Conservation (phyloP, 1,140 invertebrate genomes). For the Apis dorsata region DNA sequence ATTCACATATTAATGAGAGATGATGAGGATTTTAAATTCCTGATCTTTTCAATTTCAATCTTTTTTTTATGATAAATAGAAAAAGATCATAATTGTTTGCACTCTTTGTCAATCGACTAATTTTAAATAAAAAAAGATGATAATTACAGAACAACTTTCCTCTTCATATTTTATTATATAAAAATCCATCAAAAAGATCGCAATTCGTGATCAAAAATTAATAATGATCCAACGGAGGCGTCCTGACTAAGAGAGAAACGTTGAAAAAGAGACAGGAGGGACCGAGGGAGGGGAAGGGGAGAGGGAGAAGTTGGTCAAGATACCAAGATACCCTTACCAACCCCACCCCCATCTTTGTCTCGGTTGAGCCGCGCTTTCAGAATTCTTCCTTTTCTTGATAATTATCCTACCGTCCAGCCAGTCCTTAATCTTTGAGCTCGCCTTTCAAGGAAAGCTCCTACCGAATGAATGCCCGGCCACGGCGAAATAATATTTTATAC, state of each 20-base stretch:
- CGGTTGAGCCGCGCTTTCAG: constrained; percentile 63
- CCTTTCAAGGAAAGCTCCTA: constrained; percentile 72
- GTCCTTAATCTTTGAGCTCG: constrained; percentile 72
- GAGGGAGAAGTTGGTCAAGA: constrained; percentile 33
- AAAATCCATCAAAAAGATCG: too few species aligned
- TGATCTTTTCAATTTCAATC: too few species aligned
- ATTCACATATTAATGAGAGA: too few species aligned
- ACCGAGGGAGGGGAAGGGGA: background rate
- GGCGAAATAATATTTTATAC: constrained; percentile 73
- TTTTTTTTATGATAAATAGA: too few species aligned
- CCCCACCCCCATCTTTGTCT: constrained; percentile 63
- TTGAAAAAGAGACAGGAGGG: background rate
- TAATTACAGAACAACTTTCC: too few species aligned
- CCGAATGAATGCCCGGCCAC: constrained; percentile 70
- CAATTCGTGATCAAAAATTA: too few species aligned
- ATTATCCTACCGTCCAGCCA: constrained; percentile 71
- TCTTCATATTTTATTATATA: too few species aligned
- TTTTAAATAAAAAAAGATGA: background rate
- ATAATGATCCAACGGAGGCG: background rate
- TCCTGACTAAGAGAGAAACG: background rate
- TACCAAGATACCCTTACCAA: background rate
- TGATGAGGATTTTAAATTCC: too few species aligned
- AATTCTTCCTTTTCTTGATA: constrained; percentile 73
- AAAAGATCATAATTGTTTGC: too few species aligned
- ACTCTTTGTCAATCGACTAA: background rate